Conservation (phyloP, 2,797 vertebrate genomes). For the Sebastolobus altivelis region DNA sequence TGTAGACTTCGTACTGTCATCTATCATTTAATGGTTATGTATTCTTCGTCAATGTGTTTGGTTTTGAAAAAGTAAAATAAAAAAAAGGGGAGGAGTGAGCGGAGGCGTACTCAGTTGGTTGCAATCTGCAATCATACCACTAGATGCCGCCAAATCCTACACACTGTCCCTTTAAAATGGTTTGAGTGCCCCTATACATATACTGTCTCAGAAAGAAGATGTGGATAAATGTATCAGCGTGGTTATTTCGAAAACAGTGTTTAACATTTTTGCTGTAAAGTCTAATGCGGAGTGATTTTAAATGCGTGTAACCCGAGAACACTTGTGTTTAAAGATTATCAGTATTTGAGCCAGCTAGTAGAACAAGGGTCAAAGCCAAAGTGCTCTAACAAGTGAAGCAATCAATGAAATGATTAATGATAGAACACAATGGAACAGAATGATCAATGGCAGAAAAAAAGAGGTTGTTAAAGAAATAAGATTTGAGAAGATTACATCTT, state of each 20-base stretch:
- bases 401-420: constrained; percentile 31
- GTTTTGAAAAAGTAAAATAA: too few relatives aligned
- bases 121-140: too few relatives aligned
- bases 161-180: neutral
- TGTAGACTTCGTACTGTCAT: too few relatives aligned
- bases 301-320: neutral
- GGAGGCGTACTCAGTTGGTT: too few relatives aligned
- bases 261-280: neutral
- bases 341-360: constrained; percentile 5
- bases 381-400: constrained; percentile 6
- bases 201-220: neutral
- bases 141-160: accelerated
- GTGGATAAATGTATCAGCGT: neutral
- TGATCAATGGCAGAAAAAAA: constrained; percentile 2
- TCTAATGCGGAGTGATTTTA: constrained; percentile 1
- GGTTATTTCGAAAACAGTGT: neutral
- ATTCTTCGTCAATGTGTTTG: too few relatives aligned
- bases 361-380: constrained; percentile 13
- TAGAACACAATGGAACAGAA: neutral
- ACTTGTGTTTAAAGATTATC: constrained; percentile 11
- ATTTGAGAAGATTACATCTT: neutral
- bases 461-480: constrained; percentile 1
- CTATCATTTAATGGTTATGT: too few relatives aligned
- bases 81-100: too few relatives aligned
- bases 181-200: accelerated